Evolutionary conservation across 2,113 vertebrate genomes (phyloP).

Genomic region (Tonatia bakeri): DNA sequence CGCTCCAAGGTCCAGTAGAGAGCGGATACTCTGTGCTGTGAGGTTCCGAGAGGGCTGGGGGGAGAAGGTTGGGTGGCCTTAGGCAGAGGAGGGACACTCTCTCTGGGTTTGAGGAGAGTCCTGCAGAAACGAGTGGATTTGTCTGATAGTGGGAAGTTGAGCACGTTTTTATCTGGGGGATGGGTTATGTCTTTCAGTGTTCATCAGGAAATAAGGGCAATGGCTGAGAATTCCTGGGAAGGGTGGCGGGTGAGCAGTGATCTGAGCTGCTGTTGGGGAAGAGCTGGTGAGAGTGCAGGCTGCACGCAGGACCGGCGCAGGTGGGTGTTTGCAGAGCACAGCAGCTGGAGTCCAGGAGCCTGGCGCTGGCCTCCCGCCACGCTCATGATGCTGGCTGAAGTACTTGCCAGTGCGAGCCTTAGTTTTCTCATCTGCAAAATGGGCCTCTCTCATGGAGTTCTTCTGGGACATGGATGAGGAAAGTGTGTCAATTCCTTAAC

Average conservation of each 20-base stretch:
- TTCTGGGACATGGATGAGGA: background rate
- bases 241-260: background rate
- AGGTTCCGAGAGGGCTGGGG: background rate
- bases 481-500: background rate
- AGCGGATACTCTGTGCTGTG: fast-evolving
- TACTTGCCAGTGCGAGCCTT: background rate
- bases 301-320: background rate
- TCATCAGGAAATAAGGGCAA: background rate
- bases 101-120: background rate
- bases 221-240: background rate
- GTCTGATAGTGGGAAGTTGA: background rate
- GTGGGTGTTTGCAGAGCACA: background rate
- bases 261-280: background rate
- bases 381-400: background rate
- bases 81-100: background rate
- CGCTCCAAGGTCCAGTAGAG: background rate
- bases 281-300: too few relatives aligned
- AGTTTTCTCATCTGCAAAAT: background rate
- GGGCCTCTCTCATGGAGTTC: background rate
- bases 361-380: background rate
- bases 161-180: background rate
- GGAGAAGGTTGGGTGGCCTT: too few relatives aligned
- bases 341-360: background rate
- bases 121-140: background rate
- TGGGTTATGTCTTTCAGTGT: background rate